Base-by-base conservation (phyloP, 2,113 vertebrate genomes). In the Platanista minor region DNA sequence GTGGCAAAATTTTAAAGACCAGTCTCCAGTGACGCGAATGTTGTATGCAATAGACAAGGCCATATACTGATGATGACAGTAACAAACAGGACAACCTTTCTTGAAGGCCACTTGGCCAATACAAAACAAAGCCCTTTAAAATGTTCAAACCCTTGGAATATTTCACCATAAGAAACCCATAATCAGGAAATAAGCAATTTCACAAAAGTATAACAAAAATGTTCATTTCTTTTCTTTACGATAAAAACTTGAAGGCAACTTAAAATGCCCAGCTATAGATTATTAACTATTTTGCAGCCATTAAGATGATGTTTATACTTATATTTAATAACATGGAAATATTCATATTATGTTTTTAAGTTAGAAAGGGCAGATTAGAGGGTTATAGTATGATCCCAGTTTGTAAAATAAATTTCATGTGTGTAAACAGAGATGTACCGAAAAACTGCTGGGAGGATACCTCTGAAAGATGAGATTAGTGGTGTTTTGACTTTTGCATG, bases 251-350 rank as follows among this genome's bases (percentile, higher is more conserved):
- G 31, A 97, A 23, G 39, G 49, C n/a, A 77, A 91, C 9, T 13
- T 89, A 91, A 91, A 96, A 75, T 15, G 43, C 36, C 49, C 29
- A 82, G 27, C 23, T 71, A 61, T 41, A 66, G 27, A 62, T 59
- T 81, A 43, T 12, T 75, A 49, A 95, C 67, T 80, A 91, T 74
- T 93, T 83, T 87, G 20, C 23, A 91, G 10, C 7, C 39, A 95
- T 78, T n/a, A 87, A 94, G 90, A 94, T 94, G 23, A 87, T 21
- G 17, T n/a, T 62, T 66, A 78, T 46, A 69, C 25, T 94, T 85
- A 91, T 33, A 31, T 91, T 77, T 95, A 85, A 72, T 85, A 18
- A 49, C 6, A 69, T 85, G 21, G 3, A 71, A 61, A 69, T 49
- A 81, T 21, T 67, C 12, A 43, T 21, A 31, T 52, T 88, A 67